phyloP scores from a whole-genome alignment of 1,140 invertebrate genomes.

The Oryzaephilus surinamensis region DNA sequence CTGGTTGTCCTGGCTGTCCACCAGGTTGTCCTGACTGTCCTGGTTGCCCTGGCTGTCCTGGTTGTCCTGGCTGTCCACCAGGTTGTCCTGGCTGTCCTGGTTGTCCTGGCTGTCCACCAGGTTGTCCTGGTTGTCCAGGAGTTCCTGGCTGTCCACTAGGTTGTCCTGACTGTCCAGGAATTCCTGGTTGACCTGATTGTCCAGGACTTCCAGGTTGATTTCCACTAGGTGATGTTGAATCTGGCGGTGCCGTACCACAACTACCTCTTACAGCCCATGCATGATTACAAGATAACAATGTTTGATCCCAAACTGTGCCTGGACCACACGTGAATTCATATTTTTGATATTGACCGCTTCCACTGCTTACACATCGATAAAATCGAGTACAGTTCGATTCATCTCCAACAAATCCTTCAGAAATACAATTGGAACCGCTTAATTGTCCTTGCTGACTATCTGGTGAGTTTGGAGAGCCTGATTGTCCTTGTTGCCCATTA shows the following conservation, averaged over 20 bases:
- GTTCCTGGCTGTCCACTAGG: slow-evolving; percentile 12
- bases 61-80: slow-evolving; percentile 14
- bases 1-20: slow-evolving; percentile 14
- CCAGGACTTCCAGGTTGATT: slow-evolving; percentile 8
- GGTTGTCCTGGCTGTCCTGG: slow-evolving; percentile 7
- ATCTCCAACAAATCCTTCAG: slow-evolving; percentile 46
- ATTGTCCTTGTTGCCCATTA: slow-evolving; percentile 5
- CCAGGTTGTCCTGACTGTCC: slow-evolving; percentile 19
- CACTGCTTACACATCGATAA: slow-evolving; percentile 52
- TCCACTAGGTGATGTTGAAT: not conserved
- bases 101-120: too few species aligned
- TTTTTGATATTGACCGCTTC: slow-evolving; percentile 39
- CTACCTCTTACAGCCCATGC: slow-evolving; percentile 34
- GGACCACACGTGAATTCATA: slow-evolving; percentile 51
- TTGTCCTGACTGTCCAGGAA: slow-evolving; percentile 13
- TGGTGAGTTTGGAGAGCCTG: too few species aligned
- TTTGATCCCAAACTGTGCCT: slow-evolving; percentile 50
- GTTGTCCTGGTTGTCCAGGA: slow-evolving; percentile 15
- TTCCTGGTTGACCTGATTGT: slow-evolving; percentile 10
- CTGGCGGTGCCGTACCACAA: slow-evolving; percentile 4
- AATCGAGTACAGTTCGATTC: slow-evolving; percentile 51
- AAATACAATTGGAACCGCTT: slow-evolving; percentile 6
- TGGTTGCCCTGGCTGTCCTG: slow-evolving; percentile 24
- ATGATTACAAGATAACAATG: slow-evolving; percentile 47
- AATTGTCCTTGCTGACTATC: slow-evolving; percentile 14